Evolutionary conservation across 2,888 invertebrate species (phyloP).

Genomic region (Eupeodes latifasciatus): DNA sequence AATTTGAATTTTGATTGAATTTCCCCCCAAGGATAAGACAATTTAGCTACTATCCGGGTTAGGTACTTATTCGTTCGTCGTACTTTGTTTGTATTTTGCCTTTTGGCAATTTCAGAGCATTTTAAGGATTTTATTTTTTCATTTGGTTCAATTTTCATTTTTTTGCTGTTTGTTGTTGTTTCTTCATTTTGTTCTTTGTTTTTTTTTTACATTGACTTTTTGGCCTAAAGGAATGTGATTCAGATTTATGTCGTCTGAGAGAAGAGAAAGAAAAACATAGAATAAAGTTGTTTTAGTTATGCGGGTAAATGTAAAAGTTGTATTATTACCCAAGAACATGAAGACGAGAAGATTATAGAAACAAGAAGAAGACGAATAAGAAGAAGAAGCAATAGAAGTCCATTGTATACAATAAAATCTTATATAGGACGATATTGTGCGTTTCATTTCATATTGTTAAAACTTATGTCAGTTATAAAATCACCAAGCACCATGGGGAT

Average conservation of each 20-base stretch:
- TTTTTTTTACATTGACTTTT: constrained; percentile 4
- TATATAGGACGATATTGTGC: constrained; percentile 35
- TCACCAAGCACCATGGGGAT: constrained; percentile 18
- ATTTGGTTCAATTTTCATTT: constrained; percentile 28
- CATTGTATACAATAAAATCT: constrained; percentile 63
- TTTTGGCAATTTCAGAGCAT: constrained; percentile 33
- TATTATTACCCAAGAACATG: neutral
- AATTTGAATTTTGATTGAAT: constrained; percentile 76
- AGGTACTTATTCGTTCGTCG: neutral
- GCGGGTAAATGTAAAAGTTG: constrained; percentile 43
- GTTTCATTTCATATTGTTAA: constrained; percentile 39
- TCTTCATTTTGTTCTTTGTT: constrained; percentile 1
- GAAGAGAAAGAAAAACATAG: constrained; percentile 15
- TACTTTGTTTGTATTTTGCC: constrained; percentile 35
- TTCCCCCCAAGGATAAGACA: constrained; percentile 75
- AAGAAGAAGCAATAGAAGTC: neutral
- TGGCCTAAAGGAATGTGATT: constrained; percentile 34
- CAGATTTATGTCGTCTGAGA: constrained; percentile 61
- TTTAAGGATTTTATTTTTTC: constrained; percentile 42
- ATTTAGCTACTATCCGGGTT: constrained; percentile 56
- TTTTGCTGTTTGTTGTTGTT: constrained; percentile 6
- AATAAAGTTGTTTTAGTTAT: constrained; percentile 60
- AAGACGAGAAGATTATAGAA: no score
- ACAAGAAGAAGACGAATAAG: neutral
- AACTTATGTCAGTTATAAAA: constrained; percentile 51